Base-by-base conservation (phyloP, 2,888 invertebrate genomes). In the Xylophagus ater region DNA sequence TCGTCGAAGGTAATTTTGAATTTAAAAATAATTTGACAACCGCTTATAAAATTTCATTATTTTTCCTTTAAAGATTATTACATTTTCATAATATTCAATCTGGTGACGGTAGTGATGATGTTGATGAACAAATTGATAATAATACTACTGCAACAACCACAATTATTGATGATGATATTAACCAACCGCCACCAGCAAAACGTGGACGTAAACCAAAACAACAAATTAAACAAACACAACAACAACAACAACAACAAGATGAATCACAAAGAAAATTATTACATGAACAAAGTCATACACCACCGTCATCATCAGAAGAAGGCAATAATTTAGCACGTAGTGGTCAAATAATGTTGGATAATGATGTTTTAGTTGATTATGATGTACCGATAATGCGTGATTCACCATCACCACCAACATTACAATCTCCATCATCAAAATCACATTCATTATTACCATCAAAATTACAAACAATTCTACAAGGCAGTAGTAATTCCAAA, bases 31-130 rank as follows among this genome's bases (percentile, higher is more conserved):
- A n/a, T 34, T 28, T 2, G 10, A 17, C 25, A 40, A 9, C 6
- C 6, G 8, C 23, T 8, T 4, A 24, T 10, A 13, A 28, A 14
- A 29, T 37, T 37, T 29, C 23, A 29, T n/a, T 36, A 18, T 26
- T 34, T 37, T 39, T 37, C 40, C 37, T 42, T 56, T 61, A 1
- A 62, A 86, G 86, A 57, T 69, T 86, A 49, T 67, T 85, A n/a
- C 76, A 78, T 62, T 76, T 78, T 51, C 76, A 82, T 62, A 79
- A 84, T 53, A 71, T 84, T 40, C 78, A 75, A 1, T 71, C 71
- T 41, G 67, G 69, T 1, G 56, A 55, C 36, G 52, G 53, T 44
- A 41, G 48, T 39, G 42, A 45, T 42, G 47, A 49, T 32, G 41
- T 47, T 40, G 44, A 47, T 34, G 55, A 63, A 45, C 55, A 57